Percentiles rank a stretch among this genome's conserved stretches.
Evolutionary conservation across 2,797 vertebrate species (phyloP).

Genomic region (Protonibea diacanthus): DNA sequence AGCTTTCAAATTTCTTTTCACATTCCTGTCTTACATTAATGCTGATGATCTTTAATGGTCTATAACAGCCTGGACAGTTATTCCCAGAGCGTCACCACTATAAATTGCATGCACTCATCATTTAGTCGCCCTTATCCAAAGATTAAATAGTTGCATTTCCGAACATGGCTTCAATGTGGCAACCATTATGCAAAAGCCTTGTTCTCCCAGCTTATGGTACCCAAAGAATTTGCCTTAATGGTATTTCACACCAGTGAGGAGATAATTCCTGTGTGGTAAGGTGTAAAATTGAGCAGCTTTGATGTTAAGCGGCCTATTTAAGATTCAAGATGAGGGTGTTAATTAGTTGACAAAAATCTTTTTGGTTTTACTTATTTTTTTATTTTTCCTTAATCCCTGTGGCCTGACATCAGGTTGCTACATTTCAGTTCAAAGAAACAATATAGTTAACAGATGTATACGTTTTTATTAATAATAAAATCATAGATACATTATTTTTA

Average conservation of each 20-base stretch:
- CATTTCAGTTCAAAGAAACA: conserved; percentile 57
- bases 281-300: conserved; percentile 79
- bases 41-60: conserved; percentile 28
- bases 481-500: conserved; percentile 15
- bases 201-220: conserved; percentile 32
- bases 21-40: neutral
- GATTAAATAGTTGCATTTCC: conserved; percentile 47
- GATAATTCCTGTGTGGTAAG: conserved; percentile 71
- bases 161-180: conserved; percentile 22
- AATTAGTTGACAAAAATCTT: conserved; percentile 77
- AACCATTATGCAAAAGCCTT: conserved; percentile 20
- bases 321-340: conserved; percentile 74
- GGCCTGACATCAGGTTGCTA: conserved; percentile 49
- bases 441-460: conserved; percentile 12
- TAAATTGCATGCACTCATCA: conserved; percentile 12
- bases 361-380: conserved; percentile 49
- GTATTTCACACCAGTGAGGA: conserved; percentile 56
- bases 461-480: conserved; percentile 13
- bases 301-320: conserved; percentile 75
- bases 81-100: neutral
- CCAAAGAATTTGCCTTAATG: conserved; percentile 62
- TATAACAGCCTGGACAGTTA: conserved; percentile 23
- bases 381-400: conserved; percentile 35
- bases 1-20: neutral
- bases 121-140: conserved; percentile 22